Percentiles rank a stretch among this genome's conserved stretches.
Evolutionary conservation across 1,140 invertebrate species (phyloP).

Genomic region (Drosophila simulans): DNA sequence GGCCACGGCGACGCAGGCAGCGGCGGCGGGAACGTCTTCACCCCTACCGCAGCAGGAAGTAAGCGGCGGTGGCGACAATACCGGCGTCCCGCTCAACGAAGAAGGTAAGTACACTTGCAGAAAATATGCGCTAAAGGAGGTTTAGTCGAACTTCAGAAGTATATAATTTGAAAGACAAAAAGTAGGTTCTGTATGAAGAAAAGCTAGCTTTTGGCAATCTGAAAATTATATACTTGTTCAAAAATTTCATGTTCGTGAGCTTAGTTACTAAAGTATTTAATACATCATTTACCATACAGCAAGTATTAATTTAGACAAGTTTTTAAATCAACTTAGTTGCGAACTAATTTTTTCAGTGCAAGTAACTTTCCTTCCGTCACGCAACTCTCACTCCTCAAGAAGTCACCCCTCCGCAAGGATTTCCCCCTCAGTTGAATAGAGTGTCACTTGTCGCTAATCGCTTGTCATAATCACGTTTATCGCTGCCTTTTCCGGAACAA

Average conservation of each 20-base stretch:
- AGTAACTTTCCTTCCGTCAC: background rate
- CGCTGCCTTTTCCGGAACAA: constrained; percentile 59
- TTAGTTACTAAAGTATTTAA: too few species aligned
- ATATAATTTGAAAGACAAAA: too few species aligned
- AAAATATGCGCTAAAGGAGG: background rate
- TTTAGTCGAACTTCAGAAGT: too few species aligned
- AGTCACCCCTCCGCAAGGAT: constrained; percentile 13
- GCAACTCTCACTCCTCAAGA: constrained; percentile 8
- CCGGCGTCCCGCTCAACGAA: constrained; percentile 35
- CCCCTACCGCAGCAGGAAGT: constrained; percentile 67
- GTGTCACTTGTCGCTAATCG: constrained; percentile 82
- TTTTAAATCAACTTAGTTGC: background rate
- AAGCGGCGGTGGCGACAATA: constrained; percentile 46
- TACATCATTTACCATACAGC: too few species aligned
- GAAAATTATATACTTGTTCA: too few species aligned
- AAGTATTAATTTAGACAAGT: too few species aligned
- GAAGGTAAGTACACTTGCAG: constrained; percentile 60
- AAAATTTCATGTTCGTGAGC: too few species aligned
- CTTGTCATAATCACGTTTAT: constrained; percentile 78
- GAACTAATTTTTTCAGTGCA: constrained; percentile 7
- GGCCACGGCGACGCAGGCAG: constrained; percentile 15
- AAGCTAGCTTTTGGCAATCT: too few species aligned
- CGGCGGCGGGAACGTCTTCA: constrained; percentile 41
- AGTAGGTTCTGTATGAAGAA: too few species aligned
- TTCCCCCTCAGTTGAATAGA: constrained; percentile 35